These are phyloP conservation scores for Apteryx owenii DNA, from an alignment of 2,113 vertebrate species.

Conservation along the genomic window DNA sequence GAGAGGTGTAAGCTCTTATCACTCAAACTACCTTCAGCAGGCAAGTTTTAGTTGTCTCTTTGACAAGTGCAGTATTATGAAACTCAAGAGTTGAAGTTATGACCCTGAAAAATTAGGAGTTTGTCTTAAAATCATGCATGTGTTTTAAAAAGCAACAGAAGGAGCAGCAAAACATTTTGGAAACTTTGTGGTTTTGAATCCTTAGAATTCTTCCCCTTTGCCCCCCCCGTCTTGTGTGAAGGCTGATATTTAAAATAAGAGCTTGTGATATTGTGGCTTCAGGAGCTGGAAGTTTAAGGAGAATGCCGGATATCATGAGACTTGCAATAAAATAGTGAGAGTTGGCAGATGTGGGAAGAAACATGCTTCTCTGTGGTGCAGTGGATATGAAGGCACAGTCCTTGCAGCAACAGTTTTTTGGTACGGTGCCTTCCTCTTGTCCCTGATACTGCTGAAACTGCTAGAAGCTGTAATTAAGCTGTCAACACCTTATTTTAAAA, in stretches of 20 bases:
- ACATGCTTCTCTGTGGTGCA: background rate
- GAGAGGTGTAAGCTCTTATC: background rate
- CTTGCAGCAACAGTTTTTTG: background rate
- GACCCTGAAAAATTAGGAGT: background rate
- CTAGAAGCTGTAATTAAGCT: background rate
- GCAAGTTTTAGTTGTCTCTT: background rate
- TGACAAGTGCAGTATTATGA: background rate
- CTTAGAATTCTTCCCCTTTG: background rate
- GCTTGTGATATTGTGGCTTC: background rate
- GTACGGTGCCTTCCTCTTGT: background rate
- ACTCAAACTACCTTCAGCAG: background rate
- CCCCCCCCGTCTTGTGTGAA: background rate
- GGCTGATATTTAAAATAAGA: background rate
- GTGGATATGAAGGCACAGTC: background rate
- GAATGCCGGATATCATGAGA: background rate
- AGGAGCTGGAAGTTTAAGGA: background rate
- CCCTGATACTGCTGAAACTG: background rate
- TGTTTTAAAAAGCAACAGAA: background rate
- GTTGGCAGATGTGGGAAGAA: background rate
- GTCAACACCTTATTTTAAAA: background rate
- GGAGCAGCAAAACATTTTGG: background rate
- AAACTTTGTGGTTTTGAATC: background rate
- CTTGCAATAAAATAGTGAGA: background rate
- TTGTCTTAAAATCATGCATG: background rate
- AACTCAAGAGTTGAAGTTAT: background rate